phyloP scores from a whole-genome alignment of 2,888 invertebrate species.

The Aphelenchoides bicaudatus region DNA sequence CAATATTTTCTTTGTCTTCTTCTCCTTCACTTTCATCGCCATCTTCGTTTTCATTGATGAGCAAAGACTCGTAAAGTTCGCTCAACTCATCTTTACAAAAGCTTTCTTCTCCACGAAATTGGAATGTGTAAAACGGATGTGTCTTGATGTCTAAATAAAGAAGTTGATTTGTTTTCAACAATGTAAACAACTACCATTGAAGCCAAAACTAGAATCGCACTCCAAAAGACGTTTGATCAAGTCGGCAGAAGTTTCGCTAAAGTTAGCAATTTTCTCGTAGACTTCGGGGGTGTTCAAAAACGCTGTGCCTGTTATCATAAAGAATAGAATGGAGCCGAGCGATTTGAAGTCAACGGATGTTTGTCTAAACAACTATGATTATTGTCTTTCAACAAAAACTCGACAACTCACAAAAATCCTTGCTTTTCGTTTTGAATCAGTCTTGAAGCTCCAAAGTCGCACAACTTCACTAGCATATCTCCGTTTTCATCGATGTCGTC shows the following conservation, averaged over 20 bases:
- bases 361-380: conserved; percentile 8
- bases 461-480: conserved; percentile 6
- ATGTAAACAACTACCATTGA: too few relatives aligned
- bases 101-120: not conserved
- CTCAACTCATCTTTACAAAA: conserved; percentile 2
- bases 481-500: not conserved
- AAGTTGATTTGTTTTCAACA: not conserved
- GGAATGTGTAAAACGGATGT: not conserved
- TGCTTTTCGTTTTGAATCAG: not conserved
- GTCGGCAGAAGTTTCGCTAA: conserved; percentile 11
- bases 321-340: not conserved
- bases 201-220: not conserved
- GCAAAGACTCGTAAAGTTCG: not conserved
- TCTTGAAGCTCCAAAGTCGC: conserved; percentile 8
- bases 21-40: too few relatives aligned
- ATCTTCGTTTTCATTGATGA: not conserved
- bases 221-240: not conserved
- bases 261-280: conserved; percentile 3
- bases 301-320: not conserved
- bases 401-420: conserved; percentile 10
- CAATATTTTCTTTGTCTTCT: too few relatives aligned
- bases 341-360: not conserved
- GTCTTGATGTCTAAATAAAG: not conserved
- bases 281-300: conserved; percentile 1
- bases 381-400: not conserved